Evolutionary conservation across 2,797 vertebrate genomes (phyloP), one percentile per base, ranked within the genome.

Genomic region (Pagetopsis macropterus): DNA sequence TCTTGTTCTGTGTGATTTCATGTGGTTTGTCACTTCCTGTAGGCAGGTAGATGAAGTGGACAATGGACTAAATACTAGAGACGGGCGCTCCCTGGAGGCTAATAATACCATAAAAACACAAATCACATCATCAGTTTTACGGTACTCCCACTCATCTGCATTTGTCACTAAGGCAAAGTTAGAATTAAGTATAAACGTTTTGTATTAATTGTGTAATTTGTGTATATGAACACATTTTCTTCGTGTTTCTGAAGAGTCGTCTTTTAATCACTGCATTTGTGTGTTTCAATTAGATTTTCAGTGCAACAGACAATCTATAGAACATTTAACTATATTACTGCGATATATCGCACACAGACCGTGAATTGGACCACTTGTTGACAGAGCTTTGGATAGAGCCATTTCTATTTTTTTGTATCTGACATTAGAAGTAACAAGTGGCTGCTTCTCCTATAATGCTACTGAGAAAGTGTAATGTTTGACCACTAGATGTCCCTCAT

Each of bases 401-500:
- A 17, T 17, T 23, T 54, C 0, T 2, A 27, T 37, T 2, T 9
- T 9, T 6, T 37, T 37, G 7, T 37, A 37, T 62, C 15, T 57
- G n/a, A 45, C 11, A 31, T 3, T 2, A 27, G 8, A 40, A 31
- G 11, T 41, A 16, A 65, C 52, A 71, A 12, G 54, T 44, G 9
- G 41, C 1, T n/a, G 37, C 51, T 31, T 16, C 41, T 40, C 7
- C 0, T 50, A 48, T 15, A 4, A 63, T 17, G 27, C 3, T 14
- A n/a, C 21, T 60, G 27, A 9, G 12, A 46, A 70, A 9, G 40
- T 82, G 81, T 79, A 37, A 12, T 70, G 27, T 50, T 64, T 63
- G 17, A 82, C 93, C 94, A 90, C 91, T 88, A 94, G 94, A 91
- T 91, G 94, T 87, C 92, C 33, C 85, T 82, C 88, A 83, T 54